Evolutionary conservation across 1,140 invertebrate genomes (phyloP), one percentile per base, ranked within the genome.

Genomic region (Drosophila lacertosa): DNA sequence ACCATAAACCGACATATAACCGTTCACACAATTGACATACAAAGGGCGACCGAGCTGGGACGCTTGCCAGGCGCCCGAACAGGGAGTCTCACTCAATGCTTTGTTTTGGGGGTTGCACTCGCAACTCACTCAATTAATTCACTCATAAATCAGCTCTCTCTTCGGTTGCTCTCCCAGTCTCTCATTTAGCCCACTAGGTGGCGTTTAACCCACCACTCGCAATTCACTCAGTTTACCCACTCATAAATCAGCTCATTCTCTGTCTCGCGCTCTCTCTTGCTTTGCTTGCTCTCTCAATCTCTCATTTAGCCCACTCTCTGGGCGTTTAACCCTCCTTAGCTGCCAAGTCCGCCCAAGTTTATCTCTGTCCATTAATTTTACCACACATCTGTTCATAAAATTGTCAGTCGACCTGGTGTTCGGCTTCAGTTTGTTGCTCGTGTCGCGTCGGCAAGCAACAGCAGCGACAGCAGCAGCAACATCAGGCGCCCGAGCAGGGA

Each of bases 341-440:
- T 10, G 4, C 42, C n/a, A n/a, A n/a, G 26, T 13, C 35, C 45
- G 26, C 16, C 20, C 69, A 73, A 77, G 69, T 77, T 86, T 86
- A 86, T 86, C 82, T 84, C 77, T 86, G 81, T 86, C 81, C 82
- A 86, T 86, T 86, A 86, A 86, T 86, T 88, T 86, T 88, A 88
- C 81, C 81, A 69, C 82, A 86, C 82, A 86, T 86, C 82, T 86
- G 82, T 86, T 86, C 82, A 86, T 82, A 86, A 86, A 88, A 86
- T 86, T 88, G 82, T 80, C 79, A 62, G 79, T 69, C 77, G 74
- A 74, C 54, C 74, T 77, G 74, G 44, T 60, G 60, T 67, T 86
- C 82, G 82, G 82, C 66, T 66, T 86, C 77, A 88, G 77, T 86
- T 58, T 35, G 50, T 5, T 51, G 65, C 59, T 72, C 74, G 82